A percentile compares a stretch with the other conserved stretches of the same genome.
Conservation (phyloP, 1,140 invertebrate genomes). For the Drosophila lacertosa region DNA sequence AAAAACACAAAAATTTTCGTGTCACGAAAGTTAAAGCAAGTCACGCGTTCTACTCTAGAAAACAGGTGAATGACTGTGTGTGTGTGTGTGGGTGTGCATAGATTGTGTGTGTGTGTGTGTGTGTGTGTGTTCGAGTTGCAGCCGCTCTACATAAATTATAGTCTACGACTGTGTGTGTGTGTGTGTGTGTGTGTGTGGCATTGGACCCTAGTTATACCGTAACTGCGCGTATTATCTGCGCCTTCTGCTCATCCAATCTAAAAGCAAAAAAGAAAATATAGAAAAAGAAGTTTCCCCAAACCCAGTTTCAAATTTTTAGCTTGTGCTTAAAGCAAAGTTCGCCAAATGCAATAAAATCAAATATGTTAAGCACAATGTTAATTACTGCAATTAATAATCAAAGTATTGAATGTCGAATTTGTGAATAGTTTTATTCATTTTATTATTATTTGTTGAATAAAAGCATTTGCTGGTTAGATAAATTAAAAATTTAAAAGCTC, state of each 20-base stretch:
- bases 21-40: too few species aligned
- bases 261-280: background rate
- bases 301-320: background rate
- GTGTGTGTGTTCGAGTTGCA: background rate
- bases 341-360: slow-evolving; percentile 4
- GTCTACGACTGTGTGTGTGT: background rate
- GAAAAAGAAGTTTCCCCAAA: background rate
- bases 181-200: slow-evolving; percentile 8
- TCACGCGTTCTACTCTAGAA: background rate
- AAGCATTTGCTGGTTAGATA: too few species aligned
- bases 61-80: slow-evolving; percentile 1
- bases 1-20: too few species aligned
- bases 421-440: too few species aligned
- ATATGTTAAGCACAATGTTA: slow-evolving; percentile 8
- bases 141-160: slow-evolving; percentile 12
- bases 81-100: slow-evolving; percentile 3
- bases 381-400: slow-evolving; percentile 17
- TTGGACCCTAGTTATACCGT: slow-evolving; percentile 11
- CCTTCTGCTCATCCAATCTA: slow-evolving; percentile 20
- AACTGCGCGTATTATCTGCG: slow-evolving; percentile 25
- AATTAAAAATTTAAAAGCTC: too few species aligned
- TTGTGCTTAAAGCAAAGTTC: slow-evolving; percentile 6
- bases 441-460: too few species aligned
- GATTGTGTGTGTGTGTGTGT: slow-evolving; percentile 5
- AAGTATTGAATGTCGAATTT: background rate